Evolutionary conservation across 2,797 vertebrate genomes (phyloP).

Genomic region (Eulemur rubriventer): DNA sequence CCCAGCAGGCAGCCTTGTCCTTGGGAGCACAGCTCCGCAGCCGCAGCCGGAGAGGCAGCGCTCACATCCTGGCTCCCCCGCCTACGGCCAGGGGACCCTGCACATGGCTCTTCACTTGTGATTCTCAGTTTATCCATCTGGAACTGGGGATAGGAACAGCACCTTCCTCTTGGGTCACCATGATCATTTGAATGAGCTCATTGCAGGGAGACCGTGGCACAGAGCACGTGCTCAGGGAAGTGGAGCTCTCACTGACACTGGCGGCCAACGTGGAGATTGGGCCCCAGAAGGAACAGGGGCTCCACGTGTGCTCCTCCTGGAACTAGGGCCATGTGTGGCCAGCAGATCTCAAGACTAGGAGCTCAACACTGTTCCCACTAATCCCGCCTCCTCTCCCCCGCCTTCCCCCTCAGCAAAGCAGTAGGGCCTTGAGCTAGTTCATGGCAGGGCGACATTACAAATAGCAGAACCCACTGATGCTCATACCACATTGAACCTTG

Average conservation of each 20-base stretch:
- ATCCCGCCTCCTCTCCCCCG: neutral
- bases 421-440: neutral
- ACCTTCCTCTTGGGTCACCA: neutral
- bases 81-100: neutral
- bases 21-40: neutral
- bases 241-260: no score
- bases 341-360: neutral
- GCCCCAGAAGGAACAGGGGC: neutral
- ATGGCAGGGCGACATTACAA: neutral
- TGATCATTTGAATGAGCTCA: neutral
- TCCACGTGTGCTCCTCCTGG: neutral
- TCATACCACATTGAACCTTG: neutral
- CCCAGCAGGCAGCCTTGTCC: neutral
- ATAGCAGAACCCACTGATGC: neutral
- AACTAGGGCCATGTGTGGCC: neutral
- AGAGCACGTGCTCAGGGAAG: neutral
- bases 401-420: neutral
- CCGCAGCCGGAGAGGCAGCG: neutral
- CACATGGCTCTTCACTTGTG: neutral
- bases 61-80: neutral
- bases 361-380: neutral
- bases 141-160: neutral
- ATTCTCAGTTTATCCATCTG: neutral
- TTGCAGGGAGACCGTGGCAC: neutral
- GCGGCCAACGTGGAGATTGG: fast-evolving